These are phyloP conservation scores for Tenthredo distinguenda DNA, from an alignment of 2,888 invertebrate species.

Conservation along the genomic window DNA sequence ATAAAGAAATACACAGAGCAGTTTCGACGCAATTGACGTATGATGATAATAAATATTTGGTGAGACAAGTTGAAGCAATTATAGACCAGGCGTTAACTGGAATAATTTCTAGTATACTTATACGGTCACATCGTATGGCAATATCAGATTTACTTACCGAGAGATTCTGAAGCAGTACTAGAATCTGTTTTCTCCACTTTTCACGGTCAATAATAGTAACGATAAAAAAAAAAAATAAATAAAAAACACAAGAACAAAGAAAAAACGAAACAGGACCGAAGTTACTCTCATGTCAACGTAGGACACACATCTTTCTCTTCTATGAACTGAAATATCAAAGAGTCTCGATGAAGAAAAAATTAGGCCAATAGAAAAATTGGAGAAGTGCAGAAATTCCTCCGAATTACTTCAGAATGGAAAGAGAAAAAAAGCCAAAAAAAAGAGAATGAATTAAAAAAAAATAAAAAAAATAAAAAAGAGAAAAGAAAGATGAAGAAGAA, in stretches of 20 bases:
- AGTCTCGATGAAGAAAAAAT: neutral
- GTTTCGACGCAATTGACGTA: conserved; percentile 16
- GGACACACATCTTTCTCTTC: neutral
- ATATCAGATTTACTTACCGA: neutral
- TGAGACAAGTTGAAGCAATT: conserved; percentile 14
- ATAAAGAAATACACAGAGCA: conserved; percentile 1
- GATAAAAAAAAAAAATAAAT: neutral
- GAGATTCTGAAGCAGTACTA: neutral
- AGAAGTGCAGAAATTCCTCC: neutral
- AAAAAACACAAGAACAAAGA: too few relatives aligned
- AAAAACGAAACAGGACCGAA: neutral
- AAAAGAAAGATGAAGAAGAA: neutral
- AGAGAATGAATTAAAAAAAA: neutral
- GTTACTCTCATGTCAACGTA: neutral
- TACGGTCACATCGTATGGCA: neutral
- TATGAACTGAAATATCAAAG: neutral
- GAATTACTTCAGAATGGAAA: neutral
- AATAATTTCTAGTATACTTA: neutral
- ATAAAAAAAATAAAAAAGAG: neutral
- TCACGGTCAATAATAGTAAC: neutral
- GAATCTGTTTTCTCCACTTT: neutral
- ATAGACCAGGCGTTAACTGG: conserved; percentile 27
- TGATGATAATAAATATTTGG: conserved; percentile 17
- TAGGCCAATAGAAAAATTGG: neutral
- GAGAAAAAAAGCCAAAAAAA: neutral